Evolutionary conservation across 2,888 invertebrate genomes (phyloP).

Genomic region (Chloroclystis v-ata): DNA sequence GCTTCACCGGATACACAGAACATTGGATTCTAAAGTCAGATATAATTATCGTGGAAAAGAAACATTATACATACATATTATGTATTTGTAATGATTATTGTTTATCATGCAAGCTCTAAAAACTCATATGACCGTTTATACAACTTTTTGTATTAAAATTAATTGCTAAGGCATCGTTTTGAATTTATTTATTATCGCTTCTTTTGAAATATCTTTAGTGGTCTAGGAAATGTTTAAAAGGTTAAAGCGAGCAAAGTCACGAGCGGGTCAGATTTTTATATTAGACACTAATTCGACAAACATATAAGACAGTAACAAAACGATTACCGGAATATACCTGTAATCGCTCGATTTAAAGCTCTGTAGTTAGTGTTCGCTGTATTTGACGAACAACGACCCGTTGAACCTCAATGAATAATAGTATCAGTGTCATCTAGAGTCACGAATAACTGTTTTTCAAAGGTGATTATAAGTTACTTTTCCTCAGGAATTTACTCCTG

Average conservation of each 20-base stretch:
- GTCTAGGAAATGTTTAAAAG: too few relatives aligned
- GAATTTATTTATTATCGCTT: too few relatives aligned
- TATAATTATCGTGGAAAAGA: conserved; percentile 8
- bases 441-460: background rate
- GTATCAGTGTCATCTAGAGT: background rate
- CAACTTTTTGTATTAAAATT: too few relatives aligned
- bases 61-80: background rate
- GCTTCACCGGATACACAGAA: conserved; percentile 2
- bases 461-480: too few relatives aligned
- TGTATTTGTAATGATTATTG: conserved; percentile 5
- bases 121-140: too few relatives aligned
- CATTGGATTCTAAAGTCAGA: conserved; percentile 1
- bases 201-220: too few relatives aligned
- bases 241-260: too few relatives aligned
- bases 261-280: too few relatives aligned
- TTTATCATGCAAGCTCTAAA: background rate
- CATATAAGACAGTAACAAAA: conserved; percentile 12
- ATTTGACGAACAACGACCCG: conserved; percentile 11
- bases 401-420: conserved; percentile 9
- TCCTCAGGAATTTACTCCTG: too few relatives aligned
- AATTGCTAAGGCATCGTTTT: too few relatives aligned
- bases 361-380: conserved; percentile 15
- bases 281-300: too few relatives aligned
- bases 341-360: conserved; percentile 18
- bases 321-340: conserved; percentile 23